Percentiles rank a stretch among this genome's conserved stretches.
phyloP scores from a whole-genome alignment of 1,140 invertebrate genomes.

The Nebria ingens region DNA sequence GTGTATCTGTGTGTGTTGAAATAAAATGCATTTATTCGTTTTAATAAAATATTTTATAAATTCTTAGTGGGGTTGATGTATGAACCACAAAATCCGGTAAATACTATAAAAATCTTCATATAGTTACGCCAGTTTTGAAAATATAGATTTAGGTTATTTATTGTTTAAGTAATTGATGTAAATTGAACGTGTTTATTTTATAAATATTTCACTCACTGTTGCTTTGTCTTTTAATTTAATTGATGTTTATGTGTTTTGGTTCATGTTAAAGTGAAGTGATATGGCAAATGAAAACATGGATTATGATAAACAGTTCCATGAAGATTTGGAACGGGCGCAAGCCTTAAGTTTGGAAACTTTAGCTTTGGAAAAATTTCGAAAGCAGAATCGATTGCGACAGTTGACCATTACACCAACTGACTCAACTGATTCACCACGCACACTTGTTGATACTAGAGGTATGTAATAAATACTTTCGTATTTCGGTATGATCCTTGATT shows the following conservation, averaged over 20 bases:
- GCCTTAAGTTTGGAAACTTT: slow-evolving; percentile 75
- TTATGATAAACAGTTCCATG: slow-evolving; percentile 71
- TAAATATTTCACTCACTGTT: no score
- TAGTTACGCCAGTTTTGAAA: no score
- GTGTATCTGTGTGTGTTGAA: neutral
- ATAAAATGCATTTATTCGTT: neutral
- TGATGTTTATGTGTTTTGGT: neutral
- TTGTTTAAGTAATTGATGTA: no score
- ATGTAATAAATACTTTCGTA: neutral
- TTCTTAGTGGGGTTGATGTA: slow-evolving; percentile 1
- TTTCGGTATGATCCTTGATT: neutral
- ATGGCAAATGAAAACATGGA: slow-evolving; percentile 44
- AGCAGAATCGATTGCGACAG: slow-evolving; percentile 43
- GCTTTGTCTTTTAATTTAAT: no score
- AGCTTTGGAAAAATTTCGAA: slow-evolving; percentile 67
- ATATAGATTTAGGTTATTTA: no score
- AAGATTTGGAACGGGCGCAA: slow-evolving; percentile 74
- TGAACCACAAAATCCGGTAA: neutral
- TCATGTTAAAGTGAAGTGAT: neutral
- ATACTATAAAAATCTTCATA: no score
- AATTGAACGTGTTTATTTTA: no score
- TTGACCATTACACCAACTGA: slow-evolving; percentile 16
- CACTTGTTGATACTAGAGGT: neutral
- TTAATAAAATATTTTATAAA: neutral
- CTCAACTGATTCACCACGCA: neutral